Evolutionary conservation across 64 coral and sea anemone species (phyloP).

Genomic region (Actinia tenebrosa): DNA sequence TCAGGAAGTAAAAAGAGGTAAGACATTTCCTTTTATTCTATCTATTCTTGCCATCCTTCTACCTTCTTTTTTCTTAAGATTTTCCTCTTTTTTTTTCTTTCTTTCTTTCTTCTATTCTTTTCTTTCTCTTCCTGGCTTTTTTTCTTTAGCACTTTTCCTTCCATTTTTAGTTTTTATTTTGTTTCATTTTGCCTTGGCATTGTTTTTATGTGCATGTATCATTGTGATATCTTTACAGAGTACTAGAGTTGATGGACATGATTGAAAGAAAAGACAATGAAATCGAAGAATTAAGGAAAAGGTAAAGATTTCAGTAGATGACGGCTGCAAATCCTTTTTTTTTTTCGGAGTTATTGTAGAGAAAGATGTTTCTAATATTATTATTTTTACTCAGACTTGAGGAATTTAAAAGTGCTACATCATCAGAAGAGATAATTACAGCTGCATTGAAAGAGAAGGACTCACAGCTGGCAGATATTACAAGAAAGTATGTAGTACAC

Average conservation of each 20-base stretch:
- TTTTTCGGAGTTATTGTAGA: not conserved
- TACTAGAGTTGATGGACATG: conserved; percentile 54
- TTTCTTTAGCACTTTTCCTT: not conserved
- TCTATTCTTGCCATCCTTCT: not conserved
- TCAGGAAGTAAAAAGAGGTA: conserved; percentile 71
- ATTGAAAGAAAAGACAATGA: conserved; percentile 68
- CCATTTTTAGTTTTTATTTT: not conserved
- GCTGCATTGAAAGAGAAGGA: conserved; percentile 61
- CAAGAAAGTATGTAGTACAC: conserved; percentile 14
- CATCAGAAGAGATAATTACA: conserved; percentile 43
- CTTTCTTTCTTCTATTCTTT: not conserved
- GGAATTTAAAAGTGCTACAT: conserved; percentile 45
- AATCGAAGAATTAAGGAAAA: conserved; percentile 48
- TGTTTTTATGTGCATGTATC: not conserved
- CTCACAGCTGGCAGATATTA: conserved; percentile 48
- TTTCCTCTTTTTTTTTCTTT: no score
- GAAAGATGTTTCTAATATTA: no score
- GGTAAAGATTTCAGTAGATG: not conserved
- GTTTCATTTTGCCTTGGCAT: not conserved
- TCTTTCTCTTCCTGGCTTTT: not conserved
- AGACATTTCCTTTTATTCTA: not conserved
- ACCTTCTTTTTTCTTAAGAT: not conserved
- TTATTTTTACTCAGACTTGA: conserved; percentile 50
- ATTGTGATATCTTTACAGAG: conserved; percentile 20
- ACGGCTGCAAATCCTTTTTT: no score